Conservation (phyloP, 2,797 vertebrate genomes). For the Sebastes cheni region DNA sequence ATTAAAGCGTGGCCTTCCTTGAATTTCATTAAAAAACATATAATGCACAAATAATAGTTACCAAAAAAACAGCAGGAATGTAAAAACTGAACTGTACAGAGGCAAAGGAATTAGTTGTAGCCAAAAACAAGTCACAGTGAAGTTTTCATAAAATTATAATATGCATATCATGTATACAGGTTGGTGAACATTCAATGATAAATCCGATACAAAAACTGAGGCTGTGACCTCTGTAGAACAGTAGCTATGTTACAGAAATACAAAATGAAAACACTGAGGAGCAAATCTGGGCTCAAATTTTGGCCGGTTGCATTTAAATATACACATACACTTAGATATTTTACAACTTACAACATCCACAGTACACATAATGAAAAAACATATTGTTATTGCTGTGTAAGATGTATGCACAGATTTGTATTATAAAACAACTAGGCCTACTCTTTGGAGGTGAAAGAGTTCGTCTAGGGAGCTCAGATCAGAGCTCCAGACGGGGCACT, state of each 20-base stretch:
- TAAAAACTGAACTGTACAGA: constrained; percentile 35
- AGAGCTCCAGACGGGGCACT: constrained; percentile 66
- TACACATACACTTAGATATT: constrained; percentile 53
- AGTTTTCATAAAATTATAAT: constrained; percentile 33
- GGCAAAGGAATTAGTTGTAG: constrained; percentile 38
- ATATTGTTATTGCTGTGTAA: constrained; percentile 81
- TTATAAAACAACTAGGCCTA: constrained; percentile 74
- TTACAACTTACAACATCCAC: constrained; percentile 72
- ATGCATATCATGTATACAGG: constrained; percentile 61
- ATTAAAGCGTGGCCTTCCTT: constrained; percentile 22
- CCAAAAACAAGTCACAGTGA: constrained; percentile 64
- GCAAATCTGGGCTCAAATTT: constrained; percentile 35
- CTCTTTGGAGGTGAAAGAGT: constrained; percentile 72
- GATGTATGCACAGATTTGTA: constrained; percentile 68
- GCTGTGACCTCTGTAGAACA: constrained; percentile 28
- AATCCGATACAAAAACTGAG: constrained; percentile 52
- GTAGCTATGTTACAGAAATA: constrained; percentile 44
- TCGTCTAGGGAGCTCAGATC: constrained; percentile 22
- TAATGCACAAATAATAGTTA: constrained; percentile 21
- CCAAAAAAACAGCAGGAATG: constrained; percentile 34
- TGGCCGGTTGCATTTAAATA: constrained; percentile 60
- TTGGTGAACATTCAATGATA: constrained; percentile 51
- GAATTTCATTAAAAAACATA: constrained; percentile 8
- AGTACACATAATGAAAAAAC: constrained; percentile 65
- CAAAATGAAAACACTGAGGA: constrained; percentile 55